A percentile compares a stretch with the other conserved stretches of the same genome.
These are phyloP conservation scores for Microplitis demolitor DNA, from an alignment of 1,140 invertebrate genomes.

Conservation along the genomic window DNA sequence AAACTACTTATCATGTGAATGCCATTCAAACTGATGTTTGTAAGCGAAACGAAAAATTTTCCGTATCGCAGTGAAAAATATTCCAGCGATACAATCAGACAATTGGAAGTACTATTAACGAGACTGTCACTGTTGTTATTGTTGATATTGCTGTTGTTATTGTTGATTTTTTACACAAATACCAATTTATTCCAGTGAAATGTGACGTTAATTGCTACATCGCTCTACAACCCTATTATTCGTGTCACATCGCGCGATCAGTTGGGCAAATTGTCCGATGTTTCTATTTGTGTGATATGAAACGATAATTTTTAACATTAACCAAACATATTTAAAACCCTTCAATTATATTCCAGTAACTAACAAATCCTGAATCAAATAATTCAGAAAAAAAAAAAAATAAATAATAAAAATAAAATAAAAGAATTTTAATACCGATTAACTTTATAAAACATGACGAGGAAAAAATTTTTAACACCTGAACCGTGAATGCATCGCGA, in stretches of 20 bases:
- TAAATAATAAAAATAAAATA: no score
- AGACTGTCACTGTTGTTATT: constrained; percentile 19
- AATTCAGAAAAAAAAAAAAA: no score
- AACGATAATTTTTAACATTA: neutral
- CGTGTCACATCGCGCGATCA: neutral
- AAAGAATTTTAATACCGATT: no score
- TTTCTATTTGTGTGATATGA: neutral
- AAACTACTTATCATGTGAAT: constrained; percentile 25
- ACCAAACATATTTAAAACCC: neutral
- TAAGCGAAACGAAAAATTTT: constrained; percentile 13
- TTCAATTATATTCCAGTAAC: neutral
- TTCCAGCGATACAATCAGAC: constrained; percentile 20
- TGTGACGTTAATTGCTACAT: constrained; percentile 26
- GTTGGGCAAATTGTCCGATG: neutral
- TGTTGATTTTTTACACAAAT: neutral
- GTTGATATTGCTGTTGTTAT: neutral
- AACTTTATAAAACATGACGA: no score
- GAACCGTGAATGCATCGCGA: no score
- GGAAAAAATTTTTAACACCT: no score
- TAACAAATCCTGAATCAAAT: no score
- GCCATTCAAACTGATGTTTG: constrained; percentile 25
- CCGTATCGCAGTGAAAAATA: neutral
- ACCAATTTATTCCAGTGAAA: constrained; percentile 21
- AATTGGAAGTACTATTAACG: constrained; percentile 24
- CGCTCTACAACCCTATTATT: neutral